These are phyloP conservation scores for Phalacrocorax aristotelis DNA, from an alignment of 2,113 vertebrate genomes.

Conservation along the genomic window DNA sequence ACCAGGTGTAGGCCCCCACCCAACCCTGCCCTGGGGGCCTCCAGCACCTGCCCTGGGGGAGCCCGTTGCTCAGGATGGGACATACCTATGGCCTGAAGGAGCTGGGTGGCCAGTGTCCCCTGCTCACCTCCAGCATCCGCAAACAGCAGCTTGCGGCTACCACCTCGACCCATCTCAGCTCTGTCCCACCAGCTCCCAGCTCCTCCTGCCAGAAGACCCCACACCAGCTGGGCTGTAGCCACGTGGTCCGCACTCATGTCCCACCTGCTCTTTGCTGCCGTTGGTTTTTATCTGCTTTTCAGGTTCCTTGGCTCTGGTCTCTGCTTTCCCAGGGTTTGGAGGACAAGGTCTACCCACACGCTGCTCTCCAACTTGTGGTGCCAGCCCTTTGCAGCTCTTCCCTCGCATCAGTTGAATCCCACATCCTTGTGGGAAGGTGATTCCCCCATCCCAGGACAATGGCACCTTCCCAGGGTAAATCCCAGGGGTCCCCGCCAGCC, in stretches of 20 bases:
- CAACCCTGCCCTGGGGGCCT: background rate
- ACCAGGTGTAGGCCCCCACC: background rate
- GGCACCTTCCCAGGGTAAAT: background rate
- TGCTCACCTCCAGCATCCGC: background rate
- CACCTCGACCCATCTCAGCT: background rate
- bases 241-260: rapidly evolving
- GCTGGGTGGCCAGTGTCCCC: rapidly evolving
- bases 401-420: background rate
- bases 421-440: background rate
- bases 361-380: rapidly evolving
- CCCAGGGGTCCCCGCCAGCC: background rate
- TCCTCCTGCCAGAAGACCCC: background rate
- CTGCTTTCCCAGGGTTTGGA: background rate
- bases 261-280: background rate
- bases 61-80: background rate
- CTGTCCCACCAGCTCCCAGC: background rate
- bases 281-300: background rate
- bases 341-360: background rate
- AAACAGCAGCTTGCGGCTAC: background rate
- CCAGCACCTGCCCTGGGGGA: background rate
- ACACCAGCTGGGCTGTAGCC: rapidly evolving
- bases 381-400: rapidly evolving
- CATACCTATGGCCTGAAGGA: background rate
- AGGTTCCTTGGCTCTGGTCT: background rate
- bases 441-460: background rate